phyloP scores from a whole-genome alignment of 2,888 invertebrate species.

The Nemotelus pantherinus region DNA sequence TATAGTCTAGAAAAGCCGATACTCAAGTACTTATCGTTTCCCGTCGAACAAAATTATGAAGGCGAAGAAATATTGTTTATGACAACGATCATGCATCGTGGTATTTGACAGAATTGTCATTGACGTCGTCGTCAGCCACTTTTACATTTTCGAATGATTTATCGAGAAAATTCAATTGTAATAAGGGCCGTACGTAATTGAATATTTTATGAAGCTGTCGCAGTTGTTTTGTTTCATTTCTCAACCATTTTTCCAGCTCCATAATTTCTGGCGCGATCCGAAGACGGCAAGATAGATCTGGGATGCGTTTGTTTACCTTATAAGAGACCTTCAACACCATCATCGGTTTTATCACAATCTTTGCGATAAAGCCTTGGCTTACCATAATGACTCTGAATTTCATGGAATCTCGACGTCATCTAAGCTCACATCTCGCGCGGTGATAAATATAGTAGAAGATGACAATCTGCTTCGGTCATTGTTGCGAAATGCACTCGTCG shows the following conservation, averaged over 20 bases:
- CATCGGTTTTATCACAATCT: too few species aligned
- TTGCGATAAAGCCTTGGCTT: neutral
- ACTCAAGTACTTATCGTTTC: too few species aligned
- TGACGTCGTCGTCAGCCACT: neutral
- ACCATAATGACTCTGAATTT: conserved; percentile 34
- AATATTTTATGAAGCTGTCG: conserved; percentile 10
- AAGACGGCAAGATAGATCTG: too few species aligned
- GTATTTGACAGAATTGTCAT: conserved; percentile 1
- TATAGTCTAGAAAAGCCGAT: too few species aligned
- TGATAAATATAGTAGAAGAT: conserved; percentile 38
- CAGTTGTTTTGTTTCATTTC: too few species aligned
- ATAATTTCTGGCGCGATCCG: too few species aligned
- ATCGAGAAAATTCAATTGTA: conserved; percentile 31
- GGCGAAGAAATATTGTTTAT: conserved; percentile 24
- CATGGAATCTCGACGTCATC: conserved; percentile 24
- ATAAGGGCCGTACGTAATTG: conserved; percentile 21
- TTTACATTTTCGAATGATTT: conserved; percentile 21
- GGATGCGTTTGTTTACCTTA: too few species aligned
- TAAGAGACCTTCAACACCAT: too few species aligned
- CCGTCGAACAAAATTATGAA: neutral
- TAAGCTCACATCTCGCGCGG: conserved; percentile 25
- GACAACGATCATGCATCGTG: conserved; percentile 17
- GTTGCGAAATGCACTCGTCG: neutral
- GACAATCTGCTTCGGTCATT: conserved; percentile 21
- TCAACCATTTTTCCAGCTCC: too few species aligned